Evolutionary conservation across 2,797 vertebrate genomes (phyloP), one percentile per base, ranked within the genome.

Genomic region (Sardinella longiceps): DNA sequence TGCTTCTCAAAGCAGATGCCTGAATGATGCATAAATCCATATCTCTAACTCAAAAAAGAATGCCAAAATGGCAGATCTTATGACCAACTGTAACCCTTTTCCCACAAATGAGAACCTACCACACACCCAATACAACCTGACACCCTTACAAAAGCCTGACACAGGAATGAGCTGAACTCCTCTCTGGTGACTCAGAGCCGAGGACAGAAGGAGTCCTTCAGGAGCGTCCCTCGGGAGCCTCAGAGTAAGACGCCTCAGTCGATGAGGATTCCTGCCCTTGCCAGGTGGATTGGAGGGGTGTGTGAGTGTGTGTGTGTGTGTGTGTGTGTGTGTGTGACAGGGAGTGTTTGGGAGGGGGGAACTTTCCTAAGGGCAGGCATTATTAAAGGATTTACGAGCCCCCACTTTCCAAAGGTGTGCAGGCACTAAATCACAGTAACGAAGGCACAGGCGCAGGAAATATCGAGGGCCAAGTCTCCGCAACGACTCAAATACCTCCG

Each of bases 301-400:
- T 48, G 46, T 48, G 46, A 10, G 46, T 48, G 46, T 5, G 46
- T 0, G 46, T 48, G 46, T 48, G 46, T 48, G 45, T 46, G 2
- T 12, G 5, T 48, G 2, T 48, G 46, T 48, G 46, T 48, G 45
- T 46, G 2, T 12, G 5, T 48, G 2, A n/a, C n/a, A 37, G n/a
- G 43, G 84, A 39, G 23, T n/a, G n/a, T n/a, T n/a, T n/a, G 28
- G 33, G 63, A 37, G 15, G 87, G 82, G 80, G 48, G 84, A 80
- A 86, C 86, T 89, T 82, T 28, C 80, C 89, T 88, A 86, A 93
- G 86, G 88, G 90, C 84, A 80, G 87, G 85, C 88, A 88, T 92
- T 87, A 88, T 88, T 85, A 90, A 89, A 88, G 88, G 88, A 92
- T 86, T 91, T 87, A 89, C 89, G 86, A 82, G 80, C 15, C 20